Percentiles rank a stretch among this genome's conserved stretches.
Evolutionary conservation across 2,113 vertebrate genomes (phyloP).

Genomic region (Amphiprion ocellaris): DNA sequence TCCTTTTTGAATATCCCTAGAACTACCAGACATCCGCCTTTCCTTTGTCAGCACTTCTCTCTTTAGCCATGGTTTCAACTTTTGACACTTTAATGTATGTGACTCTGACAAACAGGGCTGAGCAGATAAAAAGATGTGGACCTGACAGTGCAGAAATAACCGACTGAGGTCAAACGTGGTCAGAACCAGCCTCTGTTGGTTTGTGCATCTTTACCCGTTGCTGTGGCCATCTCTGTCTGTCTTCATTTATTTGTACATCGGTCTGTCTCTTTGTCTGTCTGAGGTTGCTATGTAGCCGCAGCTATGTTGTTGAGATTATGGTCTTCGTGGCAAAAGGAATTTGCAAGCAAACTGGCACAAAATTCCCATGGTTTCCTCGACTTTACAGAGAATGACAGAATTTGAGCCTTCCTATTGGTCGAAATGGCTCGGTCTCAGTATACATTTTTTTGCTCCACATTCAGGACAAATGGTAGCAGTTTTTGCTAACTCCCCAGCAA

Average conservation of each 20-base stretch:
- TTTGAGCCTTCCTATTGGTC: conserved; percentile 6
- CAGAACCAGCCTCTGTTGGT: conserved; percentile 25
- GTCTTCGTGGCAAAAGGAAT: conserved; percentile 42
- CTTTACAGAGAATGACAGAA: not conserved
- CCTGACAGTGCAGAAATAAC: conserved; percentile 47
- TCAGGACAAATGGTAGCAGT: too few relatives aligned
- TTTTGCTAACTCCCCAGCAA: too few relatives aligned
- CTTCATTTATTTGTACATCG: conserved; percentile 38
- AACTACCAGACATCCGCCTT: conserved; percentile 43
- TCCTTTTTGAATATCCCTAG: conserved; percentile 39
- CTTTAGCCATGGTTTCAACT: conserved; percentile 51
- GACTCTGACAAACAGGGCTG: conserved; percentile 52
- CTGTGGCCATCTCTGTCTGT: conserved; percentile 1
- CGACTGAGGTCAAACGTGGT: conserved; percentile 48
- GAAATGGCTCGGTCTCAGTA: not conserved
- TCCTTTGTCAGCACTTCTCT: conserved; percentile 60
- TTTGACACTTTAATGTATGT: conserved; percentile 51
- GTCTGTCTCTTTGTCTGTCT: conserved; percentile 51
- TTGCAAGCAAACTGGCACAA: conserved; percentile 23
- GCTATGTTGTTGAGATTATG: conserved; percentile 55
- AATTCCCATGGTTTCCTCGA: conserved; percentile 20
- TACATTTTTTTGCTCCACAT: not conserved
- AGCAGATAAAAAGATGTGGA: conserved; percentile 37
- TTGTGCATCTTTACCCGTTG: conserved; percentile 12
- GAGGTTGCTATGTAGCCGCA: conserved; percentile 47